Evolutionary conservation across 2,113 vertebrate genomes (phyloP).

Genomic region (Phycodurus eques): DNA sequence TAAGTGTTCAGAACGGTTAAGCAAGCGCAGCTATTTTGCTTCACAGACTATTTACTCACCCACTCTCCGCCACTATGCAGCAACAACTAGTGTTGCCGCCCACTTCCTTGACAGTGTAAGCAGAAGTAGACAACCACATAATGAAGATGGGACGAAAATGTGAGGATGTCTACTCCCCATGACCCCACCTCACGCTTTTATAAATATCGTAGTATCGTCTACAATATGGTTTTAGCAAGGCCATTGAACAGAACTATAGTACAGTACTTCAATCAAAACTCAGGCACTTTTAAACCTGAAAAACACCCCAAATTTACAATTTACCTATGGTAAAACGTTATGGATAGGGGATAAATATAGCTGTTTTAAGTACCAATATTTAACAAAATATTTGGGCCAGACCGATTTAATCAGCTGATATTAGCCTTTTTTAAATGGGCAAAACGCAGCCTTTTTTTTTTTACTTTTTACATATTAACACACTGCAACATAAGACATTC

Average conservation of each 20-base stretch:
- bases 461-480: no score
- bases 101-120: background rate
- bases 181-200: background rate
- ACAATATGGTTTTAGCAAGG: background rate
- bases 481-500: no score
- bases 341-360: background rate
- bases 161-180: background rate
- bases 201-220: background rate
- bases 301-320: no score
- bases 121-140: background rate
- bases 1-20: constrained; percentile 19
- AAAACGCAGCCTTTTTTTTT: no score
- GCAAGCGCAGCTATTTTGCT: constrained; percentile 30
- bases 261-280: background rate
- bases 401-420: no score
- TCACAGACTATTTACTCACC: constrained; percentile 21
- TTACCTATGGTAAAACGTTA: no score
- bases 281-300: background rate
- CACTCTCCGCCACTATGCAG: constrained; percentile 19
- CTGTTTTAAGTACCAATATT: no score
- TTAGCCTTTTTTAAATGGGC: no score
- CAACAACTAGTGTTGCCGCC: constrained; percentile 15
- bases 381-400: no score
- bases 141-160: constrained; percentile 5
- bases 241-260: background rate